Conservation (phyloP, 2,797 vertebrate genomes). For the Epinephelus coioides region DNA sequence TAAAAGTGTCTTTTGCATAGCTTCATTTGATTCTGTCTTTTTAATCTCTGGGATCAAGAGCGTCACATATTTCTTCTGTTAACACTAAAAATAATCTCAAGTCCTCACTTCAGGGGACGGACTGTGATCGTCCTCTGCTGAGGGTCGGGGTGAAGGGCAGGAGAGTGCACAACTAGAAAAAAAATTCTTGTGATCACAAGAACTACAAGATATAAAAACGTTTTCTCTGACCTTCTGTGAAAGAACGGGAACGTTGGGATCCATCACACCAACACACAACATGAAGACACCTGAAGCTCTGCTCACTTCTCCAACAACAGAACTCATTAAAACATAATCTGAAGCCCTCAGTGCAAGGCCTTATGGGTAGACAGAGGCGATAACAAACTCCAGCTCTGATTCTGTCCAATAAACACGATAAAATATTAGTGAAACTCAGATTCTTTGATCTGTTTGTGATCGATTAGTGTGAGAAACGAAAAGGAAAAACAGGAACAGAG, state of each 20-base stretch:
- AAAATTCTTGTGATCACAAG: constrained; percentile 13
- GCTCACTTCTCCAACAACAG: constrained; percentile 3
- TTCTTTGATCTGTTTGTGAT: constrained; percentile 7
- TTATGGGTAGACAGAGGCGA: neutral
- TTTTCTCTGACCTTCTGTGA: neutral
- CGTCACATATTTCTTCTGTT: neutral
- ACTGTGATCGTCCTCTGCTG: neutral
- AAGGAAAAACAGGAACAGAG: neutral
- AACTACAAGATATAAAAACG: neutral
- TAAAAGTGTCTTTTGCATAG: neutral
- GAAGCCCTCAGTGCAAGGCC: neutral
- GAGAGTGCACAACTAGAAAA: neutral
- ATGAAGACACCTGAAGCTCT: neutral
- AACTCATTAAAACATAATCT: neutral
- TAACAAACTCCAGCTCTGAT: too few relatives aligned
- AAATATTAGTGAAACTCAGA: neutral
- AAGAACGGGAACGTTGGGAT: too few relatives aligned
- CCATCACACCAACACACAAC: neutral
- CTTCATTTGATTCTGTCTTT: neutral
- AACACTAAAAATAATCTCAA: neutral
- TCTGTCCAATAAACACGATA: neutral
- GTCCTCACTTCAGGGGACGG: neutral
- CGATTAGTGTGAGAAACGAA: constrained; percentile 21
- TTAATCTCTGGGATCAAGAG: neutral
- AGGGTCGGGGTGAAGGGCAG: neutral